phyloP scores from a whole-genome alignment of 2,797 vertebrate species.

The Microtus californicus region DNA sequence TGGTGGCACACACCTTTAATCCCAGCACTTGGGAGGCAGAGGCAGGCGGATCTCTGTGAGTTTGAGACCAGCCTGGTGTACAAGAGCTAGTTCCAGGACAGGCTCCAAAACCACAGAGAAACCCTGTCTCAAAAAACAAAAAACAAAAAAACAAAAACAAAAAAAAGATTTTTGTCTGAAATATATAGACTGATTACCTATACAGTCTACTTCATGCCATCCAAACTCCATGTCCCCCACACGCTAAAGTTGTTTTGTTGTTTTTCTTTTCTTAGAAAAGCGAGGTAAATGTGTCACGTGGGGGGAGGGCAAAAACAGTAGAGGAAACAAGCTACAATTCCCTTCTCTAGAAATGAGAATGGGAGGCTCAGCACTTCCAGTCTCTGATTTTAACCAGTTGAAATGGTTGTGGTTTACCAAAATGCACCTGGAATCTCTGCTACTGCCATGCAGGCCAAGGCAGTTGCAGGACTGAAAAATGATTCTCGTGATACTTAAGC shows the following conservation, averaged over 20 bases:
- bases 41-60: no score
- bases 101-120: no score
- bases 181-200: background rate
- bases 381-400: background rate
- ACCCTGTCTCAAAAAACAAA: no score
- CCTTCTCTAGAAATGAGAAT: conserved; percentile 22
- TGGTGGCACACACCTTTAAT: no score
- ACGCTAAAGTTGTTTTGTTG: background rate
- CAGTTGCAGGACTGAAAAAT: background rate
- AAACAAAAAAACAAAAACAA: no score
- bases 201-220: background rate
- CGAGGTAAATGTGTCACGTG: background rate
- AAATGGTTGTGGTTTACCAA: conserved; percentile 4
- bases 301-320: background rate
- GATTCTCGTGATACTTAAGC: background rate
- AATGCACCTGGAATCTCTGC: background rate
- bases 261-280: background rate
- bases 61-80: no score
- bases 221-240: background rate
- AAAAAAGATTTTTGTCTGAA: background rate
- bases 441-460: background rate
- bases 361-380: background rate
- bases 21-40: no score
- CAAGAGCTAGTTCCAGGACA: no score
- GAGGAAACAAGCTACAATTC: background rate